A percentile compares a stretch with the other conserved stretches of the same genome.
phyloP scores from a whole-genome alignment of 1,140 invertebrate genomes.

The Drosophila funebris region DNA sequence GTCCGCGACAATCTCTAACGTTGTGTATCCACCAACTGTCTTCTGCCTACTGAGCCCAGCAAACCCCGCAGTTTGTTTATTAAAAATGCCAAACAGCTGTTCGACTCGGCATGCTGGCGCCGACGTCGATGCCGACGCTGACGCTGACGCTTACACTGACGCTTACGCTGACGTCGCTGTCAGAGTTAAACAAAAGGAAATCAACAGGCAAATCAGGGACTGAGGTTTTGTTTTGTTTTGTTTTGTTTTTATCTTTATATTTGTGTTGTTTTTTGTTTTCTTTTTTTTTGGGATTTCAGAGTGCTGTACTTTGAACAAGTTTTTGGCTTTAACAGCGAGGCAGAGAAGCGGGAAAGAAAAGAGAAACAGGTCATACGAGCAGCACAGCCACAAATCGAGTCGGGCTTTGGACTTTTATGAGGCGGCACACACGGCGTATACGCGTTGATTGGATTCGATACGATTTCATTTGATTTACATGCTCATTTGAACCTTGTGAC shows the following conservation, averaged over 20 bases:
- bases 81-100: slow-evolving; percentile 72
- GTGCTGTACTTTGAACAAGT: not conserved
- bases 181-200: slow-evolving; percentile 36
- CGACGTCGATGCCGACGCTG: slow-evolving; percentile 23
- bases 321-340: not conserved
- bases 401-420: slow-evolving; percentile 48
- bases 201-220: slow-evolving; percentile 41
- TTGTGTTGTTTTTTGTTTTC: not conserved
- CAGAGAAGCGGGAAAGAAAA: not conserved
- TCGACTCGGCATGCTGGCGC: slow-evolving; percentile 24
- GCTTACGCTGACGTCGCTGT: not conserved
- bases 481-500: slow-evolving; percentile 59
- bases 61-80: slow-evolving; percentile 68
- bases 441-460: slow-evolving; percentile 65
- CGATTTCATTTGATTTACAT: slow-evolving; percentile 79
- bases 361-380: slow-evolving; percentile 63
- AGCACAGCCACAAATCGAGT: slow-evolving; percentile 26
- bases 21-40: slow-evolving; percentile 72
- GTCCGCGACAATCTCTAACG: slow-evolving; percentile 29
- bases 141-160: not conserved
- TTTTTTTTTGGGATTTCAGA: not conserved
- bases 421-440: slow-evolving; percentile 51
- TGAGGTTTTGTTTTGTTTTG: slow-evolving; percentile 6
- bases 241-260: slow-evolving; percentile 7
- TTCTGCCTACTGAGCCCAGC: slow-evolving; percentile 61